Conservation (phyloP, 2,113 vertebrate species). For the Columbina picui region DNA sequence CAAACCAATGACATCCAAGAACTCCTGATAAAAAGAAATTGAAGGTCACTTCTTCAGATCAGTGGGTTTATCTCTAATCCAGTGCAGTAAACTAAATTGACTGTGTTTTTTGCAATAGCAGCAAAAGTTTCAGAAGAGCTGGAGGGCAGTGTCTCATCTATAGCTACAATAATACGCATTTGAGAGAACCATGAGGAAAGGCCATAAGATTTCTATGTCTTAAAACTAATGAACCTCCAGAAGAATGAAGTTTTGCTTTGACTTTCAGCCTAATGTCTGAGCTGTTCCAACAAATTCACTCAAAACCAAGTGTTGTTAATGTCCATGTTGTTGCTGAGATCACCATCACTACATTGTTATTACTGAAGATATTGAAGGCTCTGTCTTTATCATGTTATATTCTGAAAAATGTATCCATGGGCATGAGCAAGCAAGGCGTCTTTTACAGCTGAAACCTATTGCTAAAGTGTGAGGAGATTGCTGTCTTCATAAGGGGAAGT, state of each 20-base stretch:
- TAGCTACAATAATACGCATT: neutral
- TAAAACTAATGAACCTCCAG: neutral
- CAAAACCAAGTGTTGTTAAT: neutral
- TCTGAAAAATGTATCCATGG: neutral
- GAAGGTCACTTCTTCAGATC: constrained; percentile 43
- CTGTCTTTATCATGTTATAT: neutral
- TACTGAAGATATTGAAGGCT: neutral
- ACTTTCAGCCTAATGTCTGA: neutral
- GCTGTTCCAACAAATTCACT: neutral
- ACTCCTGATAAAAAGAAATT: constrained; percentile 45
- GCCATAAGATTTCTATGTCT: neutral
- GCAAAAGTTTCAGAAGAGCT: neutral
- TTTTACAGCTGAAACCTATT: neutral
- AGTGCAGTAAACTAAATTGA: constrained; percentile 19
- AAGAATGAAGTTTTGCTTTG: neutral
- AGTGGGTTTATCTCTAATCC: constrained; percentile 52
- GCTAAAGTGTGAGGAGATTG: neutral
- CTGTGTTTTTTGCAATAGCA: constrained; percentile 24
- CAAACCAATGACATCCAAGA: neutral
- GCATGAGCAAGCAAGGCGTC: neutral
- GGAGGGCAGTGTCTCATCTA: neutral
- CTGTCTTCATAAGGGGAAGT: neutral
- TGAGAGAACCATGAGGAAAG: neutral
- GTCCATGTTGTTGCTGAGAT: neutral
- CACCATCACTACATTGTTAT: neutral